Base-by-base conservation (phyloP, 2,113 vertebrate genomes). In the Myotis davidii region DNA sequence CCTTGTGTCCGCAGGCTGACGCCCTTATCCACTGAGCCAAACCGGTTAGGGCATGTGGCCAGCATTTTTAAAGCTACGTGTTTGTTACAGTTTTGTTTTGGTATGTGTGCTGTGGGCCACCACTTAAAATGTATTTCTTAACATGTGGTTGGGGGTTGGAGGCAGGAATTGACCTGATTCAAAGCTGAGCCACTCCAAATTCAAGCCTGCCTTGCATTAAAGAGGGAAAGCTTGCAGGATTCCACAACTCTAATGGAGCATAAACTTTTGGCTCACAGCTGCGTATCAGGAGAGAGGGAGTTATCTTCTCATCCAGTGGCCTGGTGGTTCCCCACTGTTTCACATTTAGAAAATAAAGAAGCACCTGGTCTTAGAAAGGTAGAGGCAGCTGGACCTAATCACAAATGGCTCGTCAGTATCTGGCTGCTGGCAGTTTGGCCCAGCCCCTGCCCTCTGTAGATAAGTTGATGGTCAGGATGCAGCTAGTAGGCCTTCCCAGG, bases 141-240 rank as follows among this genome's bases (percentile, higher is more conserved):
- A 32, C 79, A 17, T 12, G 34, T 70, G 18, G 13, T 39, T n/a
- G 65, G 13, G 12, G 39, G 4, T n/a, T 52, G 34, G 29, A 73
- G 27, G 9, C 61, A 52, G 72, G 70, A 85, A 16, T 21, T 37
- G 29, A 17, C n/a, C 2, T 45, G 17, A 3, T 13, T 64, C 76
- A 37, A 2, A 77, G 70, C 25, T 32, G 70, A 48, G 29, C 39
- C 39, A 37, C 3, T 39, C 4, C n/a, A 16, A 34, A 16, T 76
- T 3, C 16, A 20, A 76, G 70, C 29, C 9, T n/a, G 37, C 65
- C 42, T 0, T n/a, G 7, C 59, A 0, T 37, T n/a, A 32, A 21
- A 83, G 70, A 72, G 6, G 23, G 13, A 54, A 48, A 32, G 4
- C 0, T 1, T 42, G 11, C 14, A 11, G 21, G 56, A 14, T 25